A percentile compares a stretch with the other conserved stretches of the same genome.
These are phyloP conservation scores for Drosophila athabasca DNA, from an alignment of 1,140 invertebrate genomes.

Conservation along the genomic window DNA sequence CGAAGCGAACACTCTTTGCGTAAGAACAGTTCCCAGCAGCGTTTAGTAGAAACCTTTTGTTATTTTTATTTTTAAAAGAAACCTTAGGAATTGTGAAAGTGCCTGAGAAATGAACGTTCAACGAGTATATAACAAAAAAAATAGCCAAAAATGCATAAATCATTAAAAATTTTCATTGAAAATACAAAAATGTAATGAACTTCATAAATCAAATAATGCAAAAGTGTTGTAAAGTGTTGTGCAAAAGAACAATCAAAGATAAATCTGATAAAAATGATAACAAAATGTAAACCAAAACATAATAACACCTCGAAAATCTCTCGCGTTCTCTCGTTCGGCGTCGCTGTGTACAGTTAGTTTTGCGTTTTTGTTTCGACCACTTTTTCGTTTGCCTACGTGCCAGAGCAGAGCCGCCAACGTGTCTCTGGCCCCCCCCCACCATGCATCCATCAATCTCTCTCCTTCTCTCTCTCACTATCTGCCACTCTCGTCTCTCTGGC, in stretches of 20 bases:
- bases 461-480: constrained; percentile 2
- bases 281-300: constrained; percentile 9
- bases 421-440: constrained; percentile 28
- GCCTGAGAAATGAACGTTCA: constrained; percentile 28
- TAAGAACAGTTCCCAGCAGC: constrained; percentile 47
- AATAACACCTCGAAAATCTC: constrained; percentile 4
- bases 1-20: constrained; percentile 73
- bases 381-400: constrained; percentile 67
- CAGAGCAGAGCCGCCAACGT: constrained; percentile 36
- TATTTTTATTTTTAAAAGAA: constrained; percentile 43
- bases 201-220: constrained; percentile 8
- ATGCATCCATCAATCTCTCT: constrained; percentile 20
- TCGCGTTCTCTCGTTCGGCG: constrained; percentile 1
- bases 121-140: background rate
- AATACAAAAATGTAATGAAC: constrained; percentile 16
- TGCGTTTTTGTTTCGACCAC: constrained; percentile 54
- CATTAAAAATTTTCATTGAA: too few species aligned
- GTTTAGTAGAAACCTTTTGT: constrained; percentile 43
- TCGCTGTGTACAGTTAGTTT: constrained; percentile 62
- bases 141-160: background rate
- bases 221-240: constrained; percentile 40
- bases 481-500: constrained; percentile 10
- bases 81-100: constrained; percentile 34
- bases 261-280: background rate
- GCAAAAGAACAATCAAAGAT: constrained; percentile 42